phyloP scores from a whole-genome alignment of 1,140 invertebrate genomes.

The Drosophila arawakana region DNA sequence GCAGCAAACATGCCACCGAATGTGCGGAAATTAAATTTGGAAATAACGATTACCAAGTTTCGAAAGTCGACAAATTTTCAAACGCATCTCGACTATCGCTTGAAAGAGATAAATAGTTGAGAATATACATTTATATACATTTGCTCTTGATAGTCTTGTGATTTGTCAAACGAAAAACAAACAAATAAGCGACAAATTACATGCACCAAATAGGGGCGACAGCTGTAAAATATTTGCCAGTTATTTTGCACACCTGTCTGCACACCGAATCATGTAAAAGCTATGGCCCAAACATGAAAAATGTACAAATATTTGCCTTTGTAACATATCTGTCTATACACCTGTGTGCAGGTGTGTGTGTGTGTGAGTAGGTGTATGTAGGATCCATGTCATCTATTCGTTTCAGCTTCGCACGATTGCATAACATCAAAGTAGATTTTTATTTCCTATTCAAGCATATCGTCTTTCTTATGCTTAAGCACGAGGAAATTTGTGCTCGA shows the following conservation, averaged over 20 bases:
- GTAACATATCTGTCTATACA: background rate
- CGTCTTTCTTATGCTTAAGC: slow-evolving; percentile 36
- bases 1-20: background rate
- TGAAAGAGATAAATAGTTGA: slow-evolving; percentile 7
- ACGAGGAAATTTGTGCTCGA: slow-evolving; percentile 11
- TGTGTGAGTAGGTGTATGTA: slow-evolving; percentile 3
- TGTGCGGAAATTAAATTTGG: slow-evolving; percentile 16
- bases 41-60: background rate
- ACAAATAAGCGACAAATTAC: slow-evolving; percentile 49
- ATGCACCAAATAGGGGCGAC: slow-evolving; percentile 42
- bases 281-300: slow-evolving; percentile 59
- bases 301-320: slow-evolving; percentile 55
- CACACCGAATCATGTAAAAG: slow-evolving; percentile 38
- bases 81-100: background rate
- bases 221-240: slow-evolving; percentile 73
- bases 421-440: slow-evolving; percentile 71
- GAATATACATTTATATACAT: background rate
- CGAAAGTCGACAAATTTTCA: slow-evolving; percentile 28
- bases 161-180: slow-evolving; percentile 25
- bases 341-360: background rate
- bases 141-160: background rate
- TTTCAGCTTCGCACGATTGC: slow-evolving; percentile 63
- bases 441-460: slow-evolving; percentile 42
- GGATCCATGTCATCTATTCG: slow-evolving; percentile 35
- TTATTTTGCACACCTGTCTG: slow-evolving; percentile 79